phyloP scores from a whole-genome alignment of 2,113 vertebrate genomes.

The Urocynchramus pylzowi region DNA sequence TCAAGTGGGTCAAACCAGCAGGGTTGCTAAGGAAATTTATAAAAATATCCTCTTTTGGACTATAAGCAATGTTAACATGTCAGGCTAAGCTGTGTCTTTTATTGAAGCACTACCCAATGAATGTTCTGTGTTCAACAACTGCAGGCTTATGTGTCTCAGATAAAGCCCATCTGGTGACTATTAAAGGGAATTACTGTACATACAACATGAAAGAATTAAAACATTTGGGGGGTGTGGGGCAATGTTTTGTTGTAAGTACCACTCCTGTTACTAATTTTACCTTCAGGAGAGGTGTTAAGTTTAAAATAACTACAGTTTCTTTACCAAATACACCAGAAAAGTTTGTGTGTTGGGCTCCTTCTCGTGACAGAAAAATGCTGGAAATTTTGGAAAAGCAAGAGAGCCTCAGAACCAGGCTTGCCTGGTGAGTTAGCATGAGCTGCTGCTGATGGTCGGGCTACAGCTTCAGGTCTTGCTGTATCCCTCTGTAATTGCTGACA shows the following conservation, averaged over 20 bases:
- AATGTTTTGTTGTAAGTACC: slow-evolving; percentile 4
- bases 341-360: not conserved
- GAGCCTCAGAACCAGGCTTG: not conserved
- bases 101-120: not conserved
- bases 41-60: not conserved
- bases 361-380: not conserved
- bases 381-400: not conserved
- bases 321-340: not conserved
- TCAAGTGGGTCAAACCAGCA: not conserved
- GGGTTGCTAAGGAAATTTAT: not conserved
- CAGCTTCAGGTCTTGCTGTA: not conserved
- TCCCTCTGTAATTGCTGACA: not conserved
- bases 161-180: slow-evolving; percentile 47
- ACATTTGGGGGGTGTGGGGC: not conserved
- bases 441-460: not conserved
- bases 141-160: not conserved
- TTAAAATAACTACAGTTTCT: not conserved
- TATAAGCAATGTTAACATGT: not conserved
- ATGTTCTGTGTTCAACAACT: not conserved
- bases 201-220: slow-evolving; percentile 25
- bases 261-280: slow-evolving; percentile 29
- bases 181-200: slow-evolving; percentile 51
- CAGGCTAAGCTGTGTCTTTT: not conserved
- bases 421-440: not conserved
- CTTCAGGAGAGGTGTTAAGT: slow-evolving; percentile 28